phyloP scores from a whole-genome alignment of 2,888 invertebrate species.

The Philereme transversata region DNA sequence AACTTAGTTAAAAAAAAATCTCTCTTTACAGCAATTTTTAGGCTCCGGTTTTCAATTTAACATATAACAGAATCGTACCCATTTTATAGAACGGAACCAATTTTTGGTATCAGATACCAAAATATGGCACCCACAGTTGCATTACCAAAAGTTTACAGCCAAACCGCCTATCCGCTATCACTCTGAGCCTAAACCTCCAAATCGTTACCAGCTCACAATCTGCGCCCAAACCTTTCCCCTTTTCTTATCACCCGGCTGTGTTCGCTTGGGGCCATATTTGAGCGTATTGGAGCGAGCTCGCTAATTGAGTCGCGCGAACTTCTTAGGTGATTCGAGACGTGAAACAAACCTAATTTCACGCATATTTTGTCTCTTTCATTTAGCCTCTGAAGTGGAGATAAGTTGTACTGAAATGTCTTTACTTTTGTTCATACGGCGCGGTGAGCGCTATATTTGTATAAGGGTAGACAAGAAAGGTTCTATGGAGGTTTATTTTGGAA shows the following conservation, averaged over 20 bases:
- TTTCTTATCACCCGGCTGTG: slow-evolving; percentile 39
- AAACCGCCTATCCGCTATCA: too few species aligned
- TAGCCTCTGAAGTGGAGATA: slow-evolving; percentile 34
- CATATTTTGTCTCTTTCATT: slow-evolving; percentile 47
- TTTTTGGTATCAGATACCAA: too few species aligned
- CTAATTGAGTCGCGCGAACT: slow-evolving; percentile 60
- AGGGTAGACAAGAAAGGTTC: slow-evolving; percentile 4
- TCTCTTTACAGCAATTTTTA: too few species aligned
- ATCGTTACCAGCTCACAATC: slow-evolving; percentile 30
- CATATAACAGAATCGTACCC: too few species aligned
- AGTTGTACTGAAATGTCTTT: slow-evolving; percentile 37
- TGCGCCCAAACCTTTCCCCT: slow-evolving; percentile 31
- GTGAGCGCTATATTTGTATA: slow-evolving; percentile 7
- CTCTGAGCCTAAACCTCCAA: not conserved
- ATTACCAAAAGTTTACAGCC: too few species aligned
- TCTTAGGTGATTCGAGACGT: slow-evolving; percentile 46
- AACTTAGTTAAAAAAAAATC: too few species aligned
- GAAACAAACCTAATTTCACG: slow-evolving; percentile 58
- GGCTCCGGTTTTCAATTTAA: too few species aligned
- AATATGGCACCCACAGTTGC: too few species aligned
- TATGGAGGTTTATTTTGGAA: slow-evolving; percentile 13
- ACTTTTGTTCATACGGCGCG: slow-evolving; percentile 30
- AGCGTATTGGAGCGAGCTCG: slow-evolving; percentile 51
- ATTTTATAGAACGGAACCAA: too few species aligned
- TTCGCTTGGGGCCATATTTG: slow-evolving; percentile 49